A percentile compares a stretch with the other conserved stretches of the same genome.
Conservation (phyloP, 2,113 vertebrate species). For the Pedionomus torquatus region DNA sequence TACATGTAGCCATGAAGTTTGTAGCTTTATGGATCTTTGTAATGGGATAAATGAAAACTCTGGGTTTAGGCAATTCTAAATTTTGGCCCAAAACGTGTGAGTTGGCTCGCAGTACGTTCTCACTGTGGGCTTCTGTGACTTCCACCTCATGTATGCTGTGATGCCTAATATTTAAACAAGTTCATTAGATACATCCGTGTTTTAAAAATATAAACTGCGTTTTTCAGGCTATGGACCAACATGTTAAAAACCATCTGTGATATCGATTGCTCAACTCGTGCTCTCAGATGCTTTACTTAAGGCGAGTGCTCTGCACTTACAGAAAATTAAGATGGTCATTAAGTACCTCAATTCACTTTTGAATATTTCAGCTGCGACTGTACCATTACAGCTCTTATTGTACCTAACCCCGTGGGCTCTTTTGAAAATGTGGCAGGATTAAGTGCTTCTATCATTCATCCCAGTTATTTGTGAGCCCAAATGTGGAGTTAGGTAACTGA, state of each 20-base stretch:
- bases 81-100: not conserved
- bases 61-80: not conserved
- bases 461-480: not conserved
- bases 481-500: not conserved
- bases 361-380: not conserved
- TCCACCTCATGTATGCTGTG: not conserved
- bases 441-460: not conserved
- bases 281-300: not conserved
- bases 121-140: not conserved
- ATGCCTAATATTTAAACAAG: constrained; percentile 34
- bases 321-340: not conserved
- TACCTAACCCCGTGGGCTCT: not conserved
- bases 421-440: not conserved
- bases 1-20: not conserved
- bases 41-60: not conserved
- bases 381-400: not conserved
- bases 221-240: constrained; percentile 57
- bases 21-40: not conserved
- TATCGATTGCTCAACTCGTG: constrained; percentile 44
- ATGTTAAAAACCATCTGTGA: constrained; percentile 60
- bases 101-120: not conserved
- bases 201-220: constrained; percentile 49
- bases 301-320: not conserved
- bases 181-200: not conserved
- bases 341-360: not conserved